Evolutionary conservation across 2,797 vertebrate genomes (phyloP).

Genomic region (Varecia variegata): DNA sequence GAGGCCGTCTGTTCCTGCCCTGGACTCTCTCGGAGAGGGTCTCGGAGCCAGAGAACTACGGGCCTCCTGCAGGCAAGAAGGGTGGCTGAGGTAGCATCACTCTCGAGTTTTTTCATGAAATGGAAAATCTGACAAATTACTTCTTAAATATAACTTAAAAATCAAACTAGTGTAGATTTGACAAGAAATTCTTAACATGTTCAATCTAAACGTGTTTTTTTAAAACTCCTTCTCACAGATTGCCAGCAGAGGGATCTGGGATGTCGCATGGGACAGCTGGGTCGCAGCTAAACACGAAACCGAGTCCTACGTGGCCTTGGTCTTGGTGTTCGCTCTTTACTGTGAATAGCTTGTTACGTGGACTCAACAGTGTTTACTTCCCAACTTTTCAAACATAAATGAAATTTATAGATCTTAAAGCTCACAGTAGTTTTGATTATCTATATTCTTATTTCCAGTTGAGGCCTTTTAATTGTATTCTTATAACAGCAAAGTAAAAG

Average conservation of each 20-base stretch:
- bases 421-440: not conserved
- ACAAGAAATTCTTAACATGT: not conserved
- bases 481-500: constrained; percentile 23
- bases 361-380: not conserved
- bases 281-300: constrained; percentile 79
- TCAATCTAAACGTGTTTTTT: not conserved
- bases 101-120: not conserved
- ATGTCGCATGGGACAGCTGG: constrained; percentile 83
- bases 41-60: fast-evolving
- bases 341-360: constrained; percentile 67
- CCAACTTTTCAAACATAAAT: not conserved
- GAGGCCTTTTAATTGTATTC: not conserved
- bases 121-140: not conserved
- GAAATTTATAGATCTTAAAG: not conserved
- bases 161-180: not conserved
- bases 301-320: constrained; percentile 79
- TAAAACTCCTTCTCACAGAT: constrained; percentile 76
- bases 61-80: not conserved
- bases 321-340: constrained; percentile 82
- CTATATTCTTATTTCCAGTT: not conserved
- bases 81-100: fast-evolving
- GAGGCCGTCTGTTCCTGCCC: not conserved
- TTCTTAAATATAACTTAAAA: not conserved
- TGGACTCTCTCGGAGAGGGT: fast-evolving
- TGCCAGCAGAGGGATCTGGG: constrained; percentile 86